Evolutionary conservation across 2,888 invertebrate species (phyloP), one percentile per base, ranked within the genome.

Genomic region (Leptinotarsa haldemani): DNA sequence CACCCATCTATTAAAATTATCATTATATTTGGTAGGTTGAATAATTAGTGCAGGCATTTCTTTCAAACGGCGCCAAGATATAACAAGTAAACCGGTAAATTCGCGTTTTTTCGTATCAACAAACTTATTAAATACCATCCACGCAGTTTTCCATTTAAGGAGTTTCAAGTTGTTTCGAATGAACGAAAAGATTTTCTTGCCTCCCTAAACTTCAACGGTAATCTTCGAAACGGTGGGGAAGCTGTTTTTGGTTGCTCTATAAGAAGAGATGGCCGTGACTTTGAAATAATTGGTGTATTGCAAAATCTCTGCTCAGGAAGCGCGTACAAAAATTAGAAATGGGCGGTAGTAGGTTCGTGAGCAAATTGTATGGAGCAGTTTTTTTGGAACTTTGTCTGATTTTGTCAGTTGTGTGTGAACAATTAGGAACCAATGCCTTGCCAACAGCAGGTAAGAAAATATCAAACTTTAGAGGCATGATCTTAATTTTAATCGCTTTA

Each of bases 261-360:
- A 78, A 78, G 22, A 78, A 74, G 76, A 69, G 70, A 15, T 76
- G 80, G 74, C 82, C 83, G 79, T 82, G 83, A 84, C 82, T 83
- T 82, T 83, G 82, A 80, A 79, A 78, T 80, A 82, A 83, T 80
- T 79, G 79, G 80, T 81, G 78, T 81, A 82, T 80, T 81, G 66
- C 69, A 69, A 20, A 65, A 68, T 52, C 20, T 68, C 3, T 22
- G 46, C 52, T 46, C 56, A 68, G 20, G 5, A 5, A 22, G 15
- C 22, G 2, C 22, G 56, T 22, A 56, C 15, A 4, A 22, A 4
- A 12, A 2, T 16, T 18, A 18, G 52, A 40, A 40, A 65, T 53
- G 20, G 13, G 50, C 13, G 16, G 47, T 16, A 56, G 46, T 22
- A 40, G 56, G 15, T 40, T 56, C 18, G 56, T 20, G 16, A 46